Evolutionary conservation across 1,140 invertebrate species (phyloP).

Genomic region (Lucilia cuprina): DNA sequence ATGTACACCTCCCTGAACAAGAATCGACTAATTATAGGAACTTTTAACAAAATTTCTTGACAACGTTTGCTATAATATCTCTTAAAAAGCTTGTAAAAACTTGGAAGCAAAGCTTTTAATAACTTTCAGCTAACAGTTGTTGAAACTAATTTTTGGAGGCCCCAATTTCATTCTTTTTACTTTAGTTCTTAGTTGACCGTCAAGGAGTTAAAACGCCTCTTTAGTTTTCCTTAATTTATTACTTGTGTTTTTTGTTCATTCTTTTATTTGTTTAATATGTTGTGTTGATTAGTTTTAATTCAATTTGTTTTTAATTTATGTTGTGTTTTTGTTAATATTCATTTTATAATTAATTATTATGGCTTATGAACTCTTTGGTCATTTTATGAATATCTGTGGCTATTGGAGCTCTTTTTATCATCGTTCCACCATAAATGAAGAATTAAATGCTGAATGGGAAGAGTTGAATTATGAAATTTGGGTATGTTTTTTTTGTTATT

Average conservation of each 20-base stretch:
- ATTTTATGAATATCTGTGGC: background rate
- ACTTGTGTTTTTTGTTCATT: background rate
- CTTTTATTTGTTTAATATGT: background rate
- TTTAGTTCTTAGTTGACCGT: background rate
- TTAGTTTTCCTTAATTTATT: background rate
- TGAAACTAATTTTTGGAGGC: background rate
- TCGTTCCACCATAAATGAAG: constrained; percentile 31
- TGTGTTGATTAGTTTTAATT: background rate
- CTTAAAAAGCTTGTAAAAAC: background rate
- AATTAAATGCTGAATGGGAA: constrained; percentile 40
- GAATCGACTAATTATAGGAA: too few relatives aligned
- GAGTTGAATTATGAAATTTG: constrained; percentile 39
- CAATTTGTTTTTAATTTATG: background rate
- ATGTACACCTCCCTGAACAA: too few relatives aligned
- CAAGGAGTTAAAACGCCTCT: too few relatives aligned
- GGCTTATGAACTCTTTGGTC: constrained; percentile 5
- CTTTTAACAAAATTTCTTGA: too few relatives aligned
- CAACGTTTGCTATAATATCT: too few relatives aligned
- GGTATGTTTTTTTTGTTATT: constrained; percentile 23
- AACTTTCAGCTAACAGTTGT: too few relatives aligned
- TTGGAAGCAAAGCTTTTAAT: background rate
- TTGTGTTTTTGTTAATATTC: background rate
- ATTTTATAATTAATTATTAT: background rate
- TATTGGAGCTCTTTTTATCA: constrained; percentile 34
- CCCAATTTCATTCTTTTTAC: background rate